Percentiles rank a stretch among this genome's conserved stretches.
Conservation (phyloP, 2,888 invertebrate species). For the Pyrrhia umbra region DNA sequence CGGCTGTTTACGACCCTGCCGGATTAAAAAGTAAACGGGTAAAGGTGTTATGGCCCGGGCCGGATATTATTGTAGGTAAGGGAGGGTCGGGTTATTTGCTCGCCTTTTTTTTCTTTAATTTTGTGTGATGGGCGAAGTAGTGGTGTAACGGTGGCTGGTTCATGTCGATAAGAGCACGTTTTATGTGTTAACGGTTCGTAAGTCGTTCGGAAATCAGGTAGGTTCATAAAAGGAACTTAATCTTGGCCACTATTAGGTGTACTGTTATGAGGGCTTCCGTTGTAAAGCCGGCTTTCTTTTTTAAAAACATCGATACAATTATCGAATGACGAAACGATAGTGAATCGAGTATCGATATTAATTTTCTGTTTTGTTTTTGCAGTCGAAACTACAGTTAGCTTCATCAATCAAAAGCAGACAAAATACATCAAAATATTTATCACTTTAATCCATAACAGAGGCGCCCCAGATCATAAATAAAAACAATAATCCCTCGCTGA, state of each 20-base stretch:
- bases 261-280: background rate
- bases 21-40: conserved; percentile 84
- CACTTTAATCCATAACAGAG: conserved; percentile 57
- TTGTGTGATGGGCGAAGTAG: conserved; percentile 34
- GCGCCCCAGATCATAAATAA: conserved; percentile 63
- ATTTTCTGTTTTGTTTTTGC: background rate
- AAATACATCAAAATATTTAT: conserved; percentile 59
- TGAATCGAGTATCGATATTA: too few species aligned
- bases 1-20: conserved; percentile 80
- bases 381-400: background rate
- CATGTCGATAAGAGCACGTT: conserved; percentile 25
- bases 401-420: conserved; percentile 40
- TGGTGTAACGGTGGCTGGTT: conserved; percentile 7
- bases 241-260: background rate
- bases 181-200: conserved; percentile 25
- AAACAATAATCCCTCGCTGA: conserved; percentile 72
- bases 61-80: conserved; percentile 66
- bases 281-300: background rate
- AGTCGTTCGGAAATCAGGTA: conserved; percentile 15
- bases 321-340: too few species aligned
- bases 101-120: conserved; percentile 44
- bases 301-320: background rate
- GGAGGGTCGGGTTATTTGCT: conserved; percentile 41
- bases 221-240: background rate
- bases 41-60: conserved; percentile 62